phyloP scores from a whole-genome alignment of 2,113 vertebrate species.

The Dipodomys stephensi region DNA sequence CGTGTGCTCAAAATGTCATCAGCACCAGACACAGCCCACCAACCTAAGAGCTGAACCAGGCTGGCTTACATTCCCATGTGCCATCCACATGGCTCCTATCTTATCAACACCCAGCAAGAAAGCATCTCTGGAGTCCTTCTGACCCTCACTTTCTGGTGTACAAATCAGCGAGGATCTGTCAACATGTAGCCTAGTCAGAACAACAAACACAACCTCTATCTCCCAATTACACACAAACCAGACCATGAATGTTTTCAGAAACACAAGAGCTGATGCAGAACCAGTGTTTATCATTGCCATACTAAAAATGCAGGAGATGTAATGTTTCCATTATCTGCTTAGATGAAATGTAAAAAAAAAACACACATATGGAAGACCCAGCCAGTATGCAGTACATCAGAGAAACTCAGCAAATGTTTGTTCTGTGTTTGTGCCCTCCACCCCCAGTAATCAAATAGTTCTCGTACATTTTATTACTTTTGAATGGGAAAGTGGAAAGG shows the following conservation, averaged over 20 bases:
- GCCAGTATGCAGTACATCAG: not conserved
- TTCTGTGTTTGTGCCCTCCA: constrained; percentile 6
- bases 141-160: constrained; percentile 3
- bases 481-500: constrained; percentile 39
- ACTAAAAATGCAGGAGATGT: not conserved
- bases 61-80: not conserved
- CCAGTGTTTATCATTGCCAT: not conserved
- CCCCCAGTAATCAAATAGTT: not conserved
- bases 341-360: not conserved
- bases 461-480: constrained; percentile 59
- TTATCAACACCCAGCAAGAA: constrained; percentile 8
- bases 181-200: not conserved
- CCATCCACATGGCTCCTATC: not conserved
- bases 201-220: not conserved
- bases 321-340: not conserved
- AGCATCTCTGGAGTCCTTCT: constrained; percentile 25
- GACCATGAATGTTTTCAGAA: constrained; percentile 1
- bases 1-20: not conserved
- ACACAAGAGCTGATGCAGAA: not conserved
- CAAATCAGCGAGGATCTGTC: constrained; percentile 41
- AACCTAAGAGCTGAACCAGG: not conserved
- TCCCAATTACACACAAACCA: not conserved
- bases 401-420: not conserved
- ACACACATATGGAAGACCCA: not conserved
- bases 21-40: constrained; percentile 1